Percentiles rank a stretch among this genome's conserved stretches.
Conservation (phyloP, 2,888 invertebrate genomes). For the Coelogynopora nodosa region DNA sequence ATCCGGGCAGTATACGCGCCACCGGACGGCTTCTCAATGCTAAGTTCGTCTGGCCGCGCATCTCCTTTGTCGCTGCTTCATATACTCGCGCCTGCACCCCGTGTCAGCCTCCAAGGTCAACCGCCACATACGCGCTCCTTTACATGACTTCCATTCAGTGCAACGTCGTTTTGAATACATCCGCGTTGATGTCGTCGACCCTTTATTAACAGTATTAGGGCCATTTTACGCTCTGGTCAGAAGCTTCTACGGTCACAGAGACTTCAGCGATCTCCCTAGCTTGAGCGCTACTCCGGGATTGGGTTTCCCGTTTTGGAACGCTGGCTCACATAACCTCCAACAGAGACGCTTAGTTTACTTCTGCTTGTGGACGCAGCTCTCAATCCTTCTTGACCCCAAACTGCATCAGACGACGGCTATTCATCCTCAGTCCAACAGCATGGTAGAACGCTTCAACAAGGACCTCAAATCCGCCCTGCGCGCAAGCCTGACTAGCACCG, state of each 20-base stretch:
- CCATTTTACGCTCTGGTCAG: slow-evolving; percentile 49
- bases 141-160: not conserved
- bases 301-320: slow-evolving; percentile 59
- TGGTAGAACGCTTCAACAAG: slow-evolving; percentile 61
- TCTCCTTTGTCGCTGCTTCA: too few relatives aligned
- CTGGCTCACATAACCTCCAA: slow-evolving; percentile 54
- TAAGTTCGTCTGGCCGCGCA: not conserved
- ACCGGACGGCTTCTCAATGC: too few relatives aligned
- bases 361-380: slow-evolving; percentile 30
- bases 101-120: not conserved
- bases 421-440: slow-evolving; percentile 55
- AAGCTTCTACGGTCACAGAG: slow-evolving; percentile 39
- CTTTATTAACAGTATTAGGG: slow-evolving; percentile 39
- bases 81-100: not conserved
- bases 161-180: too few relatives aligned
- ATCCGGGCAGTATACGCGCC: too few relatives aligned
- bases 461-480: slow-evolving; percentile 58
- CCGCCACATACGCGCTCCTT: not conserved
- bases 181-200: not conserved
- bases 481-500: not conserved
- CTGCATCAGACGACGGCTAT: not conserved
- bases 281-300: slow-evolving; percentile 54
- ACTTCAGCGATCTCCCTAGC: slow-evolving; percentile 53
- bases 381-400: not conserved
- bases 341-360: slow-evolving; percentile 53